Evolutionary conservation across 2,888 invertebrate species (phyloP).

Genomic region (Phrixothrix hirtus): DNA sequence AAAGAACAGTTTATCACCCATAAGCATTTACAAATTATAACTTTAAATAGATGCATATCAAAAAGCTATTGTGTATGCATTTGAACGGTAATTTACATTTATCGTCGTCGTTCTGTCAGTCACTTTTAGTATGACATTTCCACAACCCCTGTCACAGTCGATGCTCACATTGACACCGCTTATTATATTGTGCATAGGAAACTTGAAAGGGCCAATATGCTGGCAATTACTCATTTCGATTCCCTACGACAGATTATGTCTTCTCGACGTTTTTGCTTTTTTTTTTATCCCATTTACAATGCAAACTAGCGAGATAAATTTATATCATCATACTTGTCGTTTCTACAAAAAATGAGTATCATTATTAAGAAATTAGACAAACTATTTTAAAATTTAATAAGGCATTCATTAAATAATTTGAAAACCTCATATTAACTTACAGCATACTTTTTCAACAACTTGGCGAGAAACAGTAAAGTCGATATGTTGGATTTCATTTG

Average conservation of each 20-base stretch:
- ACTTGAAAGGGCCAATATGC: constrained; percentile 53
- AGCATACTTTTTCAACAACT: no score
- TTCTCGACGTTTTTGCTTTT: constrained; percentile 18
- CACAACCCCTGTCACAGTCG: constrained; percentile 36
- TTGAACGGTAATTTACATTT: constrained; percentile 48
- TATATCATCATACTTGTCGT: no score
- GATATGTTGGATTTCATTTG: neutral
- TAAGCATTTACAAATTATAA: constrained; percentile 34
- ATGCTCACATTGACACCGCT: constrained; percentile 34
- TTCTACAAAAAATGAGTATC: no score
- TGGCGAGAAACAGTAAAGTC: neutral
- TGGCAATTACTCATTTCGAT: constrained; percentile 50
- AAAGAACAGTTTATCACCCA: constrained; percentile 28
- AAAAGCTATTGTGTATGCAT: constrained; percentile 36
- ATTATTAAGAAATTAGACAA: no score
- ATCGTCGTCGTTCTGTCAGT: constrained; percentile 46
- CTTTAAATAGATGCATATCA: constrained; percentile 45
- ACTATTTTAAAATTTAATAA: no score
- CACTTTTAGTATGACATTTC: constrained; percentile 44
- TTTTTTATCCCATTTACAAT: constrained; percentile 6
- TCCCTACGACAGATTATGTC: constrained; percentile 24
- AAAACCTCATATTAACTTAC: no score
- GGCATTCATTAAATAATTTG: no score
- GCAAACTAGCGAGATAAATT: neutral
- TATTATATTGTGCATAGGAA: constrained; percentile 50